phyloP scores from a whole-genome alignment of 2,888 invertebrate genomes.

The Gisinianus flammeolus region DNA sequence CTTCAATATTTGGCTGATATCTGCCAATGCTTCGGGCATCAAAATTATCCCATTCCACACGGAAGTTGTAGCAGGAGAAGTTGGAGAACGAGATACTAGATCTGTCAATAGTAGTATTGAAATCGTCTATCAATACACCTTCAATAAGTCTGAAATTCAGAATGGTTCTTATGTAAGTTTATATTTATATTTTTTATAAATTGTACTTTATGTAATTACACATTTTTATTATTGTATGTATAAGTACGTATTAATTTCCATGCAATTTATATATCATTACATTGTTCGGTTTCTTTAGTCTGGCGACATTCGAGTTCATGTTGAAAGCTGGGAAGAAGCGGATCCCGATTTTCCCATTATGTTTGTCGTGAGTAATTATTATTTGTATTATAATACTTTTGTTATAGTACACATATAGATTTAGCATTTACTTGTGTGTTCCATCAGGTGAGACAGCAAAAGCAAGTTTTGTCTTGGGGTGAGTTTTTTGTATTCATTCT shows the following conservation, averaged over 20 bases:
- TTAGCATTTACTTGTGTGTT: too few relatives aligned
- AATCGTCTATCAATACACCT: conserved; percentile 33
- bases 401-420: too few relatives aligned
- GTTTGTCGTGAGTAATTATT: too few relatives aligned
- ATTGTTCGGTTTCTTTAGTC: conserved; percentile 37
- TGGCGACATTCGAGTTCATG: conserved; percentile 59
- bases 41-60: too few relatives aligned
- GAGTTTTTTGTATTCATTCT: too few relatives aligned
- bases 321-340: conserved; percentile 63
- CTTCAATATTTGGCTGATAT: neutral
- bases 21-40: neutral
- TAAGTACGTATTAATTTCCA: too few relatives aligned
- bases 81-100: neutral
- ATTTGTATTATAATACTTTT: too few relatives aligned
- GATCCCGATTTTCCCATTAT: conserved; percentile 70
- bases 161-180: conserved; percentile 36
- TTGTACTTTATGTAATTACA: neutral
- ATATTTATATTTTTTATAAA: neutral
- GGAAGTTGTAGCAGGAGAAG: neutral
- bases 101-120: conserved; percentile 24
- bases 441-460: conserved; percentile 74
- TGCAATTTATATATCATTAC: too few relatives aligned
- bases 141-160: conserved; percentile 34
- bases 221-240: neutral
- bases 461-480: conserved; percentile 80